Conservation (phyloP, 2,888 invertebrate species). For the Pyrochroa serraticornis region DNA sequence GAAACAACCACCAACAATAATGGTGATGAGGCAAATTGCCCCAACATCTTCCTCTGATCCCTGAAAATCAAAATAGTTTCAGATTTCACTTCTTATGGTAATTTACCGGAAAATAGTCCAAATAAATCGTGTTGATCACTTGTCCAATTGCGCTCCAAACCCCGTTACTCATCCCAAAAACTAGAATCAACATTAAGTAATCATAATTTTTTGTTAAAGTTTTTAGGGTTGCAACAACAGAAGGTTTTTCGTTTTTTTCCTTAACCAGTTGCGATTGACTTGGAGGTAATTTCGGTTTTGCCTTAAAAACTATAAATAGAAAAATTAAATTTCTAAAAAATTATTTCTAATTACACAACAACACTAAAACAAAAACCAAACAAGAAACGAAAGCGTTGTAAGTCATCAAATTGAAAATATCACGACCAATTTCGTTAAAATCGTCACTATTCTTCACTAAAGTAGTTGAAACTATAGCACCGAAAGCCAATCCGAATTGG, state of each 20-base stretch:
- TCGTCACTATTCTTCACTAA: constrained; percentile 30
- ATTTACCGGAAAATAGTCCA: constrained; percentile 63
- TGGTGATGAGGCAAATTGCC: constrained; percentile 85
- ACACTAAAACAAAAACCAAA: constrained; percentile 31
- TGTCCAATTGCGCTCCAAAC: constrained; percentile 67
- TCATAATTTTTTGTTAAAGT: constrained; percentile 39
- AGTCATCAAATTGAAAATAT: constrained; percentile 36
- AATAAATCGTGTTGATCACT: constrained; percentile 63
- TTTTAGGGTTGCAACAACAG: constrained; percentile 37
- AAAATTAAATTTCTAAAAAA: constrained; percentile 53
- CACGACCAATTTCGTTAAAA: constrained; percentile 25
- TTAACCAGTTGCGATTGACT: constrained; percentile 61
- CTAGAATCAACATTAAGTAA: constrained; percentile 39
- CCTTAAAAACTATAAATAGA: constrained; percentile 78
- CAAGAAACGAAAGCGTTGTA: constrained; percentile 33
- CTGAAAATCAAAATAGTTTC: constrained; percentile 54
- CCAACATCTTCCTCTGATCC: constrained; percentile 76
- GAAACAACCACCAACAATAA: constrained; percentile 83
- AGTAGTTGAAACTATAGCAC: constrained; percentile 35
- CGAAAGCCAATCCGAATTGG: constrained; percentile 65
- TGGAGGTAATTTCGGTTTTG: constrained; percentile 83
- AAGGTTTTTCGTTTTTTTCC: constrained; percentile 33
- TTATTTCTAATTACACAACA: constrained; percentile 67
- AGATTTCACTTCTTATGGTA: too few relatives aligned
- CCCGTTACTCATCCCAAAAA: constrained; percentile 63